Evolutionary conservation across 2,797 vertebrate genomes (phyloP), one percentile per base, ranked within the genome.

Genomic region (Spondyliosoma cantharus): DNA sequence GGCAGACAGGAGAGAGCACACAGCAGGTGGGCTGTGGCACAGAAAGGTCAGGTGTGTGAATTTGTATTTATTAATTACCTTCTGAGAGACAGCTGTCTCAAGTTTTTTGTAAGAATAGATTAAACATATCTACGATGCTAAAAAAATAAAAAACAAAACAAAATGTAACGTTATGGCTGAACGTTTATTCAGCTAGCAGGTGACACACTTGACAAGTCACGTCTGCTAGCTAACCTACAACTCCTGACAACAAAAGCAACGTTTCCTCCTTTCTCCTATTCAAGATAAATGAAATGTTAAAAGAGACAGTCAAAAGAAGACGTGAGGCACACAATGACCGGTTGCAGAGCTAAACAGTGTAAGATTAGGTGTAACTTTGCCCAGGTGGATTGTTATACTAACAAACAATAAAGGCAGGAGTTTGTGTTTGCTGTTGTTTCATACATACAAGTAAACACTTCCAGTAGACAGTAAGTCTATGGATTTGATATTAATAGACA

Each of bases 401-500:
- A 57, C 42, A 76, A 73, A 63, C 56, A 50, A 11, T 29, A 37
- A 54, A 46, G 12, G 53, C 3, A 32, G 20, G 25, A 7, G 37
- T n/a, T 27, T 16, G 7, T 62, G 42, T 75, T 58, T 81, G 67
- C 11, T 29, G 49, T 43, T 37, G 16, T 60, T 37, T 20, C 16
- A 27, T 27, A 27, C 25, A 48, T 56, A 4, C 16, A 42, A 43
- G 64, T 12, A 29, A 56, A 52, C 16, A 48, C 46, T 73, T 70
- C 62, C 57, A 79, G 54, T 76, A 66, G 29, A 17, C 58, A 58
- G 25, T n/a, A 46, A 25, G 42, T 54, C 59, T 76, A 56, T 58
- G 58, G 67, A 62, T 77, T 54, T 82, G 68, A 85, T 80, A 84
- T 86, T 82, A 84, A 88, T 77, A 81, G 71, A 77, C 54, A 54